Evolutionary conservation across 1,140 invertebrate genomes (phyloP), one percentile per base, ranked within the genome.

Genomic region (Maconellicoccus hirsutus): DNA sequence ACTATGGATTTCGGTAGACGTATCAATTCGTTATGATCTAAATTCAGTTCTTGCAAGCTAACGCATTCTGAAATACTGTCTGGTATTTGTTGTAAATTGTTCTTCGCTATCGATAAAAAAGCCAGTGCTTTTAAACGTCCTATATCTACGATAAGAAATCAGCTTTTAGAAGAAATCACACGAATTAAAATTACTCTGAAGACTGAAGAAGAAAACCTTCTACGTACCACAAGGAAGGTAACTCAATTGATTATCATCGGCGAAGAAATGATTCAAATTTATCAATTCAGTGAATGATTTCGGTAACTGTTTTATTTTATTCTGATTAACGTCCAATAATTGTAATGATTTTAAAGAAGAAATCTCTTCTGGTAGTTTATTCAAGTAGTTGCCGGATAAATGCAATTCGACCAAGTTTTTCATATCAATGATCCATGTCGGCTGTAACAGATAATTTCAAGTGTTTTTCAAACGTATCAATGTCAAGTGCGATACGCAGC

Each of bases 361-460:
- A 23, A 66, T 66, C 25, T 72, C 71, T 39, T 27, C 27, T 6
- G 71, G 71, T 16, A 69, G 26, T 19, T 72, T 59, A 25, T 38
- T 22, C 71, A 72, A 22, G 14, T 69, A 16, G 23, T 72, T 72
- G 1, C 63, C 71, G 21, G 71, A 16, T 25, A 72, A 42, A 33
- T 72, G 69, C 1, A 72, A 26, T 33, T 72, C 61, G 2, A 59
- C 39, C 59, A 72, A 59, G 23, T 72, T 72, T 14, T 63, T 33
- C 59, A 72, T 19, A 3, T 52, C 23, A 6, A 14, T 25, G 33
- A 72, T 39, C 71, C 71, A 72, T 22, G 29, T 72, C 33, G 71
- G 71, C 71, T 72, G 38, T 70, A 52, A 52, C 4, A 52, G 3
- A 52, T 52, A 16, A 16, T 52, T 52, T 52, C 12, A 52, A 52